Percentiles rank a stretch among this genome's conserved stretches.
phyloP scores from a whole-genome alignment of 2,797 vertebrate species.

The Gorsachius magnificus region DNA sequence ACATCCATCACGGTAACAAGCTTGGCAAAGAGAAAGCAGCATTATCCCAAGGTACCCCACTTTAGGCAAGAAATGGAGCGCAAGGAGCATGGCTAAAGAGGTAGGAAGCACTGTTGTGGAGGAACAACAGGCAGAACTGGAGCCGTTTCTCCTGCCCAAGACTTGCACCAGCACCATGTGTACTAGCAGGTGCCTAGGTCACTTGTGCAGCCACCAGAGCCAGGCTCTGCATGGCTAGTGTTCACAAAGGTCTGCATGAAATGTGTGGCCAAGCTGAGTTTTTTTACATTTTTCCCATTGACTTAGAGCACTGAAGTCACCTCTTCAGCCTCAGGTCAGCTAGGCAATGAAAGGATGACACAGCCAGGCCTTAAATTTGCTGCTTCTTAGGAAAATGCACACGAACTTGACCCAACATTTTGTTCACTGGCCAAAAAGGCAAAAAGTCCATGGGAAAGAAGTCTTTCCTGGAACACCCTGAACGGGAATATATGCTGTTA shows the following conservation, averaged over 20 bases:
- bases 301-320: not conserved
- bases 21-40: not conserved
- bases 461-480: not conserved
- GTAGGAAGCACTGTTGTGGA: not conserved
- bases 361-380: not conserved
- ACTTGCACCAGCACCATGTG: not conserved
- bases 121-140: not conserved
- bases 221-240: accelerated
- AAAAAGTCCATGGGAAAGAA: not conserved
- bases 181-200: no score
- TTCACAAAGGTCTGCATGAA: not conserved
- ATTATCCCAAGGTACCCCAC: not conserved
- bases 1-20: not conserved
- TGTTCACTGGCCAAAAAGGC: not conserved
- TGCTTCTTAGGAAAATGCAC: not conserved
- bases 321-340: not conserved
- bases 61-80: not conserved
- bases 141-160: not conserved
- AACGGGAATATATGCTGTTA: not conserved
- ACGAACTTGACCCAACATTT: not conserved
- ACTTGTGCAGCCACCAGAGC: not conserved
- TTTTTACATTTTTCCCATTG: not conserved
- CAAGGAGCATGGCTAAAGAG: not conserved
- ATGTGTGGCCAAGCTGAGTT: not conserved
- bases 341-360: not conserved